Evolutionary conservation across 2,113 vertebrate genomes (phyloP), one percentile per base, ranked within the genome.

Genomic region (Sander lucioperca): DNA sequence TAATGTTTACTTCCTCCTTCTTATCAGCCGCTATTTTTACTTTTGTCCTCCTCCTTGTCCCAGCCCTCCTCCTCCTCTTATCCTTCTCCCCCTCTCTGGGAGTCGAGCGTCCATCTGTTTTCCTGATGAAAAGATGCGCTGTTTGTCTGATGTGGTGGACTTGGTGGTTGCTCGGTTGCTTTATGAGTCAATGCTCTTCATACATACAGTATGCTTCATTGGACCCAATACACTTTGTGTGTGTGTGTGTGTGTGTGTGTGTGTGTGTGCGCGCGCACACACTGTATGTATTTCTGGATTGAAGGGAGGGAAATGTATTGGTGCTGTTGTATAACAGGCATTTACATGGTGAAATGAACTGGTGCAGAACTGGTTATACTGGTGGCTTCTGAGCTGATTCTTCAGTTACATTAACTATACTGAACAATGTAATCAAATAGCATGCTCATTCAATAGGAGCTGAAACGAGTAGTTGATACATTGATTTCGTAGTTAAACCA

Each of bases 91-190:
- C 71, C 71, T 65, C 79, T 51, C 56, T 9, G 69, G 72, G 74
- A 80, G 48, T 62, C 45, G 61, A 79, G 74, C 58, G 8, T 91
- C 90, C 85, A 87, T 92, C 90, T 91, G 92, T 89, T 93, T 88
- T 87, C 75, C 78, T 86, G 88, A 89, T 87, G 87, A 88, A 91
- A 79, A 77, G 80, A 92, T 79, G 88, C 77, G 58, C 62, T 73
- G 86, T 87, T 78, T 87, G 77, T 88, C 48, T 84, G 83, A 91
- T 87, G 89, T 86, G 88, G 78, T 89, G 71, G 74, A 78, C 69
- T 56, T 33, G 67, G 47, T 61, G 77, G 81, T 76, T 76, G 84
- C 79, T 85, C 13, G 27, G 58, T 78, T 85, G 83, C 82, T 90
- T 87, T 80, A 79, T 85, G 90, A 89, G 80, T 86, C 85, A 69